Conservation (phyloP, 92 coral and sea anemone genomes). For the Galaxea fascicularis region DNA sequence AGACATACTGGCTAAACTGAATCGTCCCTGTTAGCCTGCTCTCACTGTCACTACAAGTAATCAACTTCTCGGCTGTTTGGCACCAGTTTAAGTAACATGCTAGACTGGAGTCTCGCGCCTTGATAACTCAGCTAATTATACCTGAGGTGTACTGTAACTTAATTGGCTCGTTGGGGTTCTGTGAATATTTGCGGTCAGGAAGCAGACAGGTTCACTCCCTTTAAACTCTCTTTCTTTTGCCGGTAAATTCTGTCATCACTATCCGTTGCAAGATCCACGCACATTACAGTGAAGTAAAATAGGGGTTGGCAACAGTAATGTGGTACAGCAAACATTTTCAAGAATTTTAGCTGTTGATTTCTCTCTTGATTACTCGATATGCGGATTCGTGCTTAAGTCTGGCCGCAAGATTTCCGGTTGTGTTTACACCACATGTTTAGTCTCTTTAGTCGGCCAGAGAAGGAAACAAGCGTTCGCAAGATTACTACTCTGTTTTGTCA, state of each 20-base stretch:
- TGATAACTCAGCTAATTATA: conserved; percentile 63
- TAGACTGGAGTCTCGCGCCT: conserved; percentile 66
- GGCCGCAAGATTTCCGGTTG: conserved; percentile 66
- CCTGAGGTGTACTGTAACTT: conserved; percentile 48
- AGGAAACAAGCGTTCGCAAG: conserved; percentile 60
- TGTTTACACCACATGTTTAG: conserved; percentile 33
- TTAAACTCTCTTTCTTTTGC: conserved; percentile 28
- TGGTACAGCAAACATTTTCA: neutral
- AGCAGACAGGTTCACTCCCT: conserved; percentile 49
- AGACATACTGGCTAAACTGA: conserved; percentile 54
- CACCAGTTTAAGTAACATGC: conserved; percentile 61
- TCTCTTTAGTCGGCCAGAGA: conserved; percentile 42
- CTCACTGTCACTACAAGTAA: conserved; percentile 27
- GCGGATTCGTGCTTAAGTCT: conserved; percentile 36
- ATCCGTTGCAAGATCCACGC: conserved; percentile 2
- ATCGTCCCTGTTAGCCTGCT: conserved; percentile 2
- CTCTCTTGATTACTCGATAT: neutral
- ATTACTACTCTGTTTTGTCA: conserved; percentile 18
- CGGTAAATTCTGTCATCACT: conserved; percentile 42
- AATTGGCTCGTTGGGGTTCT: conserved; percentile 44
- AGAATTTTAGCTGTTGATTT: neutral
- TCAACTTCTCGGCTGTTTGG: conserved; percentile 72
- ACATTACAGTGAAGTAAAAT: neutral
- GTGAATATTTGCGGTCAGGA: conserved; percentile 61
- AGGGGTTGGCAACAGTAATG: neutral